Percentiles rank a stretch among this genome's conserved stretches.
phyloP scores from a whole-genome alignment of 2,888 invertebrate species.

The Eilema griseolum region DNA sequence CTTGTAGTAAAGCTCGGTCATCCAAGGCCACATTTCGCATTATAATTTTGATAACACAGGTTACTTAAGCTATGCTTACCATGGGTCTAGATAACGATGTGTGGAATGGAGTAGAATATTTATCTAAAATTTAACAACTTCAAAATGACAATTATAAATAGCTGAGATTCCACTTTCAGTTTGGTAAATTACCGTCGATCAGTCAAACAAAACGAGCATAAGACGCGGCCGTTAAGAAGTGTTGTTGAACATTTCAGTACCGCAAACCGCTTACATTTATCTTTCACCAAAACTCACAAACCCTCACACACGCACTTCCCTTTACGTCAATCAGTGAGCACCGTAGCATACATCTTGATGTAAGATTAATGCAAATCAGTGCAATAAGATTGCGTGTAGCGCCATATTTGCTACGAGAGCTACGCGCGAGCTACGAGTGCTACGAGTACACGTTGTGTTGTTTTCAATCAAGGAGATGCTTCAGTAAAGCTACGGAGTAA shows the following conservation, averaged over 20 bases:
- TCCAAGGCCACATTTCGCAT: too few species aligned
- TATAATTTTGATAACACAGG: too few species aligned
- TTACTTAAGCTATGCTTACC: too few species aligned
- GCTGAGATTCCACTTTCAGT: neutral
- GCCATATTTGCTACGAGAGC: constrained; percentile 12
- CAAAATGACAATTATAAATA: neutral
- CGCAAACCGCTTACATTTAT: neutral
- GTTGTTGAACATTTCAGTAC: neutral
- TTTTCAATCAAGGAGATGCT: constrained; percentile 10
- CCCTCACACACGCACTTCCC: neutral
- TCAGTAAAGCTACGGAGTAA: constrained; percentile 4
- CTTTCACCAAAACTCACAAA: neutral
- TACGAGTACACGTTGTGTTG: neutral
- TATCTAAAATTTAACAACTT: too few species aligned
- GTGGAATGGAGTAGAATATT: too few species aligned
- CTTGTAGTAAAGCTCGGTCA: too few species aligned
- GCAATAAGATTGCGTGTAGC: neutral
- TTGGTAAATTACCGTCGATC: neutral
- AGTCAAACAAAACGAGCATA: neutral
- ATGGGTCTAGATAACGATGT: too few species aligned
- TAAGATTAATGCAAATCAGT: constrained; percentile 17
- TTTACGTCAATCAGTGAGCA: neutral
- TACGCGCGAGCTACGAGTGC: constrained; percentile 8
- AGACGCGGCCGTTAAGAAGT: neutral
- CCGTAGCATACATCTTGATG: constrained; percentile 9